phyloP scores from a whole-genome alignment of 1,140 invertebrate species.

The Muscidifurax raptorellus region DNA sequence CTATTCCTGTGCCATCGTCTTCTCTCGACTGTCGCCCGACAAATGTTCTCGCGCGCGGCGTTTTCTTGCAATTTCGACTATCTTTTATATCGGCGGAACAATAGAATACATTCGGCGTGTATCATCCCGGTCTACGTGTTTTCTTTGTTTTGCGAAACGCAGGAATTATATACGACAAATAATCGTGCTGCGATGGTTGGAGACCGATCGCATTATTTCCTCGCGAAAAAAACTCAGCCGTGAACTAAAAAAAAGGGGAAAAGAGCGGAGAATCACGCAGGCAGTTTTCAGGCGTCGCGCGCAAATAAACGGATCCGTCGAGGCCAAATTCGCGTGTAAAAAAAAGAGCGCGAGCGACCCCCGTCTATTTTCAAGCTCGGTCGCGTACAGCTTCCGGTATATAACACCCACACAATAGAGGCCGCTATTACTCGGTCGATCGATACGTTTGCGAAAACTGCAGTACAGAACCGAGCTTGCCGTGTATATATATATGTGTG shows the following conservation, averaged over 20 bases:
- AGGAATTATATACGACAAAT: neutral
- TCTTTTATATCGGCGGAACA: constrained; percentile 9
- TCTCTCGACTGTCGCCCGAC: neutral
- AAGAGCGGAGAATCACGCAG: no score
- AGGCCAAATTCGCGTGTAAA: neutral
- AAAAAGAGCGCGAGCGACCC: neutral
- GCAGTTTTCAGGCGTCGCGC: no score
- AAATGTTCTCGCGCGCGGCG: constrained; percentile 13
- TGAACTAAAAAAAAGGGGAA: no score
- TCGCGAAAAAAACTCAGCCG: no score
- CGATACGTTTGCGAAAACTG: constrained; percentile 32
- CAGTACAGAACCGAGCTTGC: neutral
- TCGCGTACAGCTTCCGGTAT: neutral
- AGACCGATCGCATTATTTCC: neutral
- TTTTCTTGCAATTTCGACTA: constrained; percentile 34
- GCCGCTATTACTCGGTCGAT: constrained; percentile 16
- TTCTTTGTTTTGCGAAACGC: no score
- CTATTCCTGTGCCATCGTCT: constrained; percentile 33
- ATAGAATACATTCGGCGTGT: constrained; percentile 12
- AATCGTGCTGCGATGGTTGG: neutral
- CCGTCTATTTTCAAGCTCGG: neutral
- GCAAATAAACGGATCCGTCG: no score
- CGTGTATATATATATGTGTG: no score
- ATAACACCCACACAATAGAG: neutral
- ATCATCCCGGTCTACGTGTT: no score